These are phyloP conservation scores for Cyanistes caeruleus DNA, from an alignment of 2,113 vertebrate genomes.

Conservation along the genomic window DNA sequence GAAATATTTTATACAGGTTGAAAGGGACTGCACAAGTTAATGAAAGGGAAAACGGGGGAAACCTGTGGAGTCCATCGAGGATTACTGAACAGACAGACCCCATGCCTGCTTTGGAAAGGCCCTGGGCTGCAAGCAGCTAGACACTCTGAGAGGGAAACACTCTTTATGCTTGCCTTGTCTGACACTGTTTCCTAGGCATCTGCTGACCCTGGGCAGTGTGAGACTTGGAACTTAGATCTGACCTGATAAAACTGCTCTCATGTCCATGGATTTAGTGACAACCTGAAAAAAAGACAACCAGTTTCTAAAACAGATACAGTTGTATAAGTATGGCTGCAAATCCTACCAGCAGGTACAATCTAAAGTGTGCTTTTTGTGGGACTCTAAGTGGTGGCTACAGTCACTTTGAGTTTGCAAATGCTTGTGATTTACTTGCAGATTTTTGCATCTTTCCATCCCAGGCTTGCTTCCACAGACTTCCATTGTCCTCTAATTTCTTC, in stretches of 20 bases:
- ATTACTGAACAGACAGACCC: background rate
- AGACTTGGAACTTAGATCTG: background rate
- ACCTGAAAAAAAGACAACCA: background rate
- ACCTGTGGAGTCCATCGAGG: fast-evolving
- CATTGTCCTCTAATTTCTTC: background rate
- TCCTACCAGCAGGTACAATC: background rate
- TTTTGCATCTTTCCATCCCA: background rate
- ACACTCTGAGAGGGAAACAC: background rate
- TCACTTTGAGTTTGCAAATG: background rate
- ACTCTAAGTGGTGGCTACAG: background rate
- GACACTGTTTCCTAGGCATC: background rate
- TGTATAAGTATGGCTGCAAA: background rate
- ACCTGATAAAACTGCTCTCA: background rate
- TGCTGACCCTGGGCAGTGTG: background rate
- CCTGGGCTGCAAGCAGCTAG: background rate
- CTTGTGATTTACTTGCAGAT: background rate
- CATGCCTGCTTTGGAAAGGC: background rate
- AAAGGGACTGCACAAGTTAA: background rate
- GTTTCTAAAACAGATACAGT: background rate
- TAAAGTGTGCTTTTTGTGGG: background rate
- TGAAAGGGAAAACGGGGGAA: background rate
- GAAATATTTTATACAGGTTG: background rate
- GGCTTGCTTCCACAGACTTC: background rate
- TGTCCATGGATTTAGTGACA: background rate
- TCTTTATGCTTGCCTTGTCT: background rate